These are phyloP conservation scores for Cottus gobio DNA, from an alignment of 2,113 vertebrate species.

Conservation along the genomic window DNA sequence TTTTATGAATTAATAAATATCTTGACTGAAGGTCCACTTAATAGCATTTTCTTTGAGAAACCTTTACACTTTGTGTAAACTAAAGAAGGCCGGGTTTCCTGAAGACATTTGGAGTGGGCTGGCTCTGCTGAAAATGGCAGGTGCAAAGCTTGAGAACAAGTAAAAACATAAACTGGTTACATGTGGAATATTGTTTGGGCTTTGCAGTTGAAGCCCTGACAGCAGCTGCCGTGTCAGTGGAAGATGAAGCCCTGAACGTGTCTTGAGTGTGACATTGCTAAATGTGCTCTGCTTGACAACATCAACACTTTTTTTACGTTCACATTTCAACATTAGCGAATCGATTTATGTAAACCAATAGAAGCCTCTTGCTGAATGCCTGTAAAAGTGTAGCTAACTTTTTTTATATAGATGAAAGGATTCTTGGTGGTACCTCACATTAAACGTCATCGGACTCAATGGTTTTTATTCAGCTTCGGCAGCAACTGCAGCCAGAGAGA, in stretches of 20 bases:
- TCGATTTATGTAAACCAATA: neutral
- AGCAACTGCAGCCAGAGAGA: constrained; percentile 32
- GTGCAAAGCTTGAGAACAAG: neutral
- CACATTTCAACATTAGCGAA: neutral
- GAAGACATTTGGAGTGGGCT: neutral
- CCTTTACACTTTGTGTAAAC: neutral
- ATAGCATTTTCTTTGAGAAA: neutral
- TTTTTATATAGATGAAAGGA: constrained; percentile 1
- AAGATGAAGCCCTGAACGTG: neutral
- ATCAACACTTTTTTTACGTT: neutral
- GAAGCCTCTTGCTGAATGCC: neutral
- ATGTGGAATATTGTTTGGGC: neutral
- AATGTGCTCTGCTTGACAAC: neutral
- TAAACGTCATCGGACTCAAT: constrained; percentile 19
- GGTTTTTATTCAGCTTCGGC: constrained; percentile 36
- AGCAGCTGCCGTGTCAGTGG: neutral
- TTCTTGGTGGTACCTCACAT: neutral
- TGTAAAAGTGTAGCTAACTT: neutral
- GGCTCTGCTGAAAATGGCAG: neutral
- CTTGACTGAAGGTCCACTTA: neutral
- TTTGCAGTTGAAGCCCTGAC: neutral
- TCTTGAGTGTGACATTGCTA: neutral
- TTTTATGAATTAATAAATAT: neutral
- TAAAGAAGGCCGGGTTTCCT: neutral
- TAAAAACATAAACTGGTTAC: neutral